These are phyloP conservation scores for Salvelinus fontinalis DNA, from an alignment of 2,113 vertebrate species.

Conservation along the genomic window DNA sequence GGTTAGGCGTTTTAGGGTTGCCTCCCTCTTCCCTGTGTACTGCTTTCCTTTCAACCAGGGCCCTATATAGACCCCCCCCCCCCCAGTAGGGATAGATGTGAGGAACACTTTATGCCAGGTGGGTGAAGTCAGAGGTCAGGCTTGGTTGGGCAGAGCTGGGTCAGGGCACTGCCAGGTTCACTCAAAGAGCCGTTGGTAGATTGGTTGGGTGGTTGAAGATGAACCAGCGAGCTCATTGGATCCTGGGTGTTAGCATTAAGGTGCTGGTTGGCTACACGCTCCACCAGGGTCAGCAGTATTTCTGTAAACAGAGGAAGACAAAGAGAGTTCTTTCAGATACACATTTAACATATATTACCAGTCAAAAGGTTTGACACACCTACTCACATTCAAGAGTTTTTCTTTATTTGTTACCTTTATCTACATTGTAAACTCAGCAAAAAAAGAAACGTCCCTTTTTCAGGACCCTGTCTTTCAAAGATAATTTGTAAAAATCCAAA, in stretches of 20 bases:
- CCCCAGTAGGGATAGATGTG: slow-evolving; percentile 8
- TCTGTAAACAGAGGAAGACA: slow-evolving; percentile 71
- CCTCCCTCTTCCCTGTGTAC: neutral
- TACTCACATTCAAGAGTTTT: too few relatives aligned
- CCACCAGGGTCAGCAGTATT: slow-evolving; percentile 92
- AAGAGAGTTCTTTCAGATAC: too few relatives aligned
- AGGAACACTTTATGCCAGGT: slow-evolving; percentile 21
- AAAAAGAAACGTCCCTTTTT: too few relatives aligned
- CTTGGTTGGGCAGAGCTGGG: neutral
- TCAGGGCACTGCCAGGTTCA: slow-evolving; percentile 31
- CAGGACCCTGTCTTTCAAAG: too few relatives aligned
- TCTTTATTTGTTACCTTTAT: too few relatives aligned
- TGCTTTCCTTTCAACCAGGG: too few relatives aligned
- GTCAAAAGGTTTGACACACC: too few relatives aligned
- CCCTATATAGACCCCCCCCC: neutral
- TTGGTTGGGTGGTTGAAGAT: slow-evolving; percentile 47
- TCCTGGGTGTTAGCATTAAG: slow-evolving; percentile 62
- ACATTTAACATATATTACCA: too few relatives aligned
- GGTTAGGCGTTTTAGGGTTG: slow-evolving; percentile 46
- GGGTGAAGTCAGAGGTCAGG: neutral
- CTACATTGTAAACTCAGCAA: too few relatives aligned
- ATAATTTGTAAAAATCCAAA: too few relatives aligned
- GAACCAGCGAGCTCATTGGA: slow-evolving; percentile 57
- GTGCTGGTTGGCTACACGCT: slow-evolving; percentile 52
- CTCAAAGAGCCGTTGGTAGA: slow-evolving; percentile 45